Conservation (phyloP, 2,888 invertebrate genomes). For the Xestobium rufovillosum region DNA sequence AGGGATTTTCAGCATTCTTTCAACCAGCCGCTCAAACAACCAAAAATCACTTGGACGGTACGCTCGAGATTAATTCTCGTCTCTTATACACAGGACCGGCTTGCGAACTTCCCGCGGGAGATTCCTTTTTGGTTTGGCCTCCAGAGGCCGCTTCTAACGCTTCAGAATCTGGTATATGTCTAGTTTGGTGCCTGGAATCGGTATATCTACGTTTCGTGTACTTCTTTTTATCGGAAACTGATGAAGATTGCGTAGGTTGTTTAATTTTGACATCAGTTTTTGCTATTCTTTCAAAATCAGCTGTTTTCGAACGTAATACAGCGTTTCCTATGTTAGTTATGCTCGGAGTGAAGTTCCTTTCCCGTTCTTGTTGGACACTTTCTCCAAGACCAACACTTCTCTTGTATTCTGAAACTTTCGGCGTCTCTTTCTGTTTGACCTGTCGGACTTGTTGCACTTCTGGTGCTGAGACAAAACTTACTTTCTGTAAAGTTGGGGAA, state of each 20-base stretch:
- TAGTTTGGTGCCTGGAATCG: constrained; percentile 52
- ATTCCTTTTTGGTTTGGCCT: constrained; percentile 26
- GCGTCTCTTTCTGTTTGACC: constrained; percentile 24
- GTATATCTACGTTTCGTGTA: constrained; percentile 55
- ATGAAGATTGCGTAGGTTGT: constrained; percentile 33
- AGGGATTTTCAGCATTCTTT: no score
- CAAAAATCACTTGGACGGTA: constrained; percentile 42
- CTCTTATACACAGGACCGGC: constrained; percentile 63
- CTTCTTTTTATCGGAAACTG: constrained; percentile 48
- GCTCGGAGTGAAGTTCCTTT: constrained; percentile 47
- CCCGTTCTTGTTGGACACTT: constrained; percentile 29
- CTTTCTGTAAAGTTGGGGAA: constrained; percentile 46
- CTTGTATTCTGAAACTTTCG: constrained; percentile 13
- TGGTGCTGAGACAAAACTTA: constrained; percentile 55
- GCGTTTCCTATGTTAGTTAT: constrained; percentile 60
- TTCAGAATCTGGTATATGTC: constrained; percentile 50
- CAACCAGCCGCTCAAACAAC: no score
- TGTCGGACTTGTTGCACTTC: constrained; percentile 37
- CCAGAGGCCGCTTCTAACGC: constrained; percentile 37
- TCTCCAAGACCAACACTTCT: constrained; percentile 11
- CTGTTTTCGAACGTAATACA: constrained; percentile 58
- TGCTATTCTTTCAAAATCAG: constrained; percentile 57
- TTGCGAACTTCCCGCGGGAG: constrained; percentile 30
- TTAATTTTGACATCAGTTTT: constrained; percentile 48
- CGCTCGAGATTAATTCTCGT: constrained; percentile 74